Evolutionary conservation across 2,113 vertebrate genomes (phyloP).

Genomic region (Strigops habroptila): DNA sequence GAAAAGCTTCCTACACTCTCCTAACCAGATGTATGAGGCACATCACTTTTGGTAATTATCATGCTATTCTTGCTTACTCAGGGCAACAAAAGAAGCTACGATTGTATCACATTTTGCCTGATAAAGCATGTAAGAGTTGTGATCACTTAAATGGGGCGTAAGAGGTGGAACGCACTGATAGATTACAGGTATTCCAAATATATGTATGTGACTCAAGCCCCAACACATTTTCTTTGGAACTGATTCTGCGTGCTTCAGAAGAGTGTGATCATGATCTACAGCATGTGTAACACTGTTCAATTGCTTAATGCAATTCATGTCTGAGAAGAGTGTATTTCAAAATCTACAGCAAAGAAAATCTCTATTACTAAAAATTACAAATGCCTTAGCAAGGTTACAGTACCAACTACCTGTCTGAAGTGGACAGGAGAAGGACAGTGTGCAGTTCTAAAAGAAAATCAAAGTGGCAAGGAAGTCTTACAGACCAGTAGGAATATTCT

Average conservation of each 20-base stretch:
- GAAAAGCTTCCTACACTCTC: neutral
- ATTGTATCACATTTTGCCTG: neutral
- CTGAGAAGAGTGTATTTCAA: neutral
- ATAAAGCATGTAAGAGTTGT: neutral
- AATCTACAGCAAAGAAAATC: neutral
- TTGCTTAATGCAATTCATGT: neutral
- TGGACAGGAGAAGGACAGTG: neutral
- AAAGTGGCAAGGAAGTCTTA: neutral
- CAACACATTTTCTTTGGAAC: neutral
- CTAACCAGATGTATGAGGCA: neutral
- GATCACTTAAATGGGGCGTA: neutral
- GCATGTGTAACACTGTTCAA: neutral
- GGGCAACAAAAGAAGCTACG: neutral
- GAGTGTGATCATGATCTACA: neutral
- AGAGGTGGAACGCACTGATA: neutral
- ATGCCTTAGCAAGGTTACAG: neutral
- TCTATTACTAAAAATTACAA: neutral
- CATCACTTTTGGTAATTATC: neutral
- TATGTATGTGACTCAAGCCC: neutral
- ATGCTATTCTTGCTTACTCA: neutral
- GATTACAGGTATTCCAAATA: neutral
- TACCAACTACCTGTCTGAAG: neutral
- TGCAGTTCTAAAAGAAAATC: neutral
- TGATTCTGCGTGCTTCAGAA: neutral
- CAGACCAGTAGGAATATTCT: neutral